Base-by-base conservation (phyloP, 2,113 vertebrate species). In the Formicarius rufipectus region DNA sequence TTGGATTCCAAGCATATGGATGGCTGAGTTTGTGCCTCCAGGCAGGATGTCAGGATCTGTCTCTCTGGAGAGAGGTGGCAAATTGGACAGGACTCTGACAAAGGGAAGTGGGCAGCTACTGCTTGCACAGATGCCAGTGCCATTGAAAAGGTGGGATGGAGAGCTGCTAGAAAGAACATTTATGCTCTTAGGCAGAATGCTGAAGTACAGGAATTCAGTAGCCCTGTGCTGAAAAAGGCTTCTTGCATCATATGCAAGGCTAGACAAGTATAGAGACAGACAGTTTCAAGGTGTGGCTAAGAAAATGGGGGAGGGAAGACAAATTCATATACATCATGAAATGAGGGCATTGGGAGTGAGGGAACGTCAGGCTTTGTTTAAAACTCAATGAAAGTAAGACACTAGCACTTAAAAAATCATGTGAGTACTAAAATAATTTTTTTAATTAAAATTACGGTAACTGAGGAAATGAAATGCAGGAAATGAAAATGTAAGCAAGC, bases 381-480 rank as follows among this genome's bases (percentile, higher is more conserved):
- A 77, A 69, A 35, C 66, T 82, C 78, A 59, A 49, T 40, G 88
- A 77, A 88, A 81, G 39, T n/a, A 85, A 82, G 39, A 25, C 14
- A 49, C 9, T 49, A 69, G 44, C 25, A 22, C 49, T 68, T 63
- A 55, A 58, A 50, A 69, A 88, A 68, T 81, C 21, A 35, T 73
- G 39, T 25, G 17, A 76, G 22, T 63, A 49, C 16, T 77, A 33
- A 42, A 71, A 78, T 8, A 58, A 17, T n/a, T 33, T 59, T 88
- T 88, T 5, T 5, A 53, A 55, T 69, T 2, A 49, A 87, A 79
- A 89, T 58, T 67, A 81, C 76, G 52, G 20, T 49, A 85, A 73
- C 59, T 73, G 60, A 78, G 76, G 94, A 93, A 91, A 90, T 90
- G 12, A 59, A 90, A 62, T 88, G 58, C 79, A 84, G 94, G 88